Evolutionary conservation across 2,113 vertebrate species (phyloP).

Genomic region (Cairina moschata): DNA sequence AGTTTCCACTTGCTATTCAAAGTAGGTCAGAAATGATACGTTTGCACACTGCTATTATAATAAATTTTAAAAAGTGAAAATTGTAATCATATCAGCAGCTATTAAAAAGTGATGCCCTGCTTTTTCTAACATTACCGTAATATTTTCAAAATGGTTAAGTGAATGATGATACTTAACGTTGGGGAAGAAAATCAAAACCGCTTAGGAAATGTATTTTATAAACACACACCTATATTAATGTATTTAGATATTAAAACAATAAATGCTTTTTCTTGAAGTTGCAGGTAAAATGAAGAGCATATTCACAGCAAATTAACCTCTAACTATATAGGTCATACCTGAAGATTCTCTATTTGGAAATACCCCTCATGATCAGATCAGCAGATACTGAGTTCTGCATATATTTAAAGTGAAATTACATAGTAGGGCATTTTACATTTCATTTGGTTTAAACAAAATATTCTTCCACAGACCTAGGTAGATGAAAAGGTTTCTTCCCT

Average conservation of each 20-base stretch:
- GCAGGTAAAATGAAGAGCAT: neutral
- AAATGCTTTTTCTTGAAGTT: neutral
- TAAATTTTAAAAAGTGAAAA: constrained; percentile 18
- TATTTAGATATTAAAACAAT: neutral
- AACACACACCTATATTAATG: neutral
- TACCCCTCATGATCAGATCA: neutral
- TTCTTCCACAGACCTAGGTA: neutral
- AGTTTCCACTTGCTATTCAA: neutral
- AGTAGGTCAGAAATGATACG: constrained; percentile 9
- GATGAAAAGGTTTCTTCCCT: neutral
- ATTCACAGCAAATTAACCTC: neutral
- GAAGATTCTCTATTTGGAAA: neutral
- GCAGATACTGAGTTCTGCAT: neutral
- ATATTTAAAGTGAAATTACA: neutral
- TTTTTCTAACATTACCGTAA: constrained; percentile 16
- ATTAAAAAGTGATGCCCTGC: neutral
- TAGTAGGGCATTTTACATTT: neutral
- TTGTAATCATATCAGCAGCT: constrained; percentile 8
- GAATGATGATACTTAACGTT: neutral
- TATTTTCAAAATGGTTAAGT: neutral
- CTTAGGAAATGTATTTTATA: neutral
- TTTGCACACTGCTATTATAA: neutral
- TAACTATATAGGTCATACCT: neutral
- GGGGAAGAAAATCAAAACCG: neutral
- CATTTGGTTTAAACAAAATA: neutral